Evolutionary conservation across 2,888 invertebrate genomes (phyloP).

Genomic region (Euspilapteryx auroguttella): DNA sequence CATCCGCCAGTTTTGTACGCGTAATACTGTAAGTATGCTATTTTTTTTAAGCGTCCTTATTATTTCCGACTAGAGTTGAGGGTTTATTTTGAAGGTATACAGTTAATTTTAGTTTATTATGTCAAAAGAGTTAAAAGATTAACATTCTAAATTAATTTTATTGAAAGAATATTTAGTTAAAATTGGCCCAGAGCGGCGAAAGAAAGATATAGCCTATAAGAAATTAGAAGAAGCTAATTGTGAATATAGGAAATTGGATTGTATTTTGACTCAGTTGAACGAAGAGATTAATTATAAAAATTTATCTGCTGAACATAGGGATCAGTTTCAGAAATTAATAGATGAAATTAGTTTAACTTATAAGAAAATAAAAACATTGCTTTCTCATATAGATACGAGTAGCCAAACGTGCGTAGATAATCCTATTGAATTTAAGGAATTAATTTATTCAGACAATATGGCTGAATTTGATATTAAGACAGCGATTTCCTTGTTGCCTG

Average conservation of each 20-base stretch:
- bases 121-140: background rate
- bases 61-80: no score
- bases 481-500: constrained; percentile 1
- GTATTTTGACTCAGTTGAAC: background rate
- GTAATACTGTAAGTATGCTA: no score
- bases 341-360: background rate
- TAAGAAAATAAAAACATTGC: background rate
- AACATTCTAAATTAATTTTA: background rate
- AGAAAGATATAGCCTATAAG: background rate
- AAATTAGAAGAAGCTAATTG: background rate
- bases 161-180: constrained; percentile 1
- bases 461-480: background rate
- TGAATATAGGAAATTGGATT: background rate
- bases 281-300: background rate
- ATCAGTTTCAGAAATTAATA: background rate
- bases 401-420: no score
- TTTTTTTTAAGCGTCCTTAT: no score
- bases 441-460: no score
- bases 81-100: no score
- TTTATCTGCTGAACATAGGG: background rate
- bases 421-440: no score
- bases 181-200: background rate
- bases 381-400: background rate
- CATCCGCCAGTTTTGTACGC: no score
- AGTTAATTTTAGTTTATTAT: background rate